Percentiles rank a stretch among this genome's conserved stretches.
phyloP scores from a whole-genome alignment of 2,888 invertebrate genomes.

The Phortica magna region DNA sequence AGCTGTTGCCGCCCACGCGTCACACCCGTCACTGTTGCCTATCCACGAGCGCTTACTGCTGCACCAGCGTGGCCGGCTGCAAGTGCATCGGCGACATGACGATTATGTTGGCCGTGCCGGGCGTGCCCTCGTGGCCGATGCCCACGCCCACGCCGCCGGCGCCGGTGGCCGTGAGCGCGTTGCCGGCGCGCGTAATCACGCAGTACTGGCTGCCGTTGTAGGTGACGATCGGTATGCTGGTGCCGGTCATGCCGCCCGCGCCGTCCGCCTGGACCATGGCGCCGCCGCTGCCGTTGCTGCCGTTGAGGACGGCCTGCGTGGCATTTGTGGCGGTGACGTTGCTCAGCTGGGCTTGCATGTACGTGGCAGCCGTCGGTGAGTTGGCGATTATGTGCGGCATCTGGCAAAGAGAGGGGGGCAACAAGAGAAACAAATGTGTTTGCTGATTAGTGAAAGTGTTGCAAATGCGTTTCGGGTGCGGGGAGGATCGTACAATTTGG shows the following conservation, averaged over 20 bases:
- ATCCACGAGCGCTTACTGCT: conserved; percentile 52
- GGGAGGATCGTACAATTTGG: conserved; percentile 42
- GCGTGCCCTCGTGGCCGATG: conserved; percentile 53
- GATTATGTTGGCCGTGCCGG: conserved; percentile 66
- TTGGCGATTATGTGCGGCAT: conserved; percentile 75
- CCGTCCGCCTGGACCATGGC: conserved; percentile 30
- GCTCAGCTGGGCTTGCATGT: conserved; percentile 72
- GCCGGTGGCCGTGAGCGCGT: neutral
- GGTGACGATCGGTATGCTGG: conserved; percentile 71
- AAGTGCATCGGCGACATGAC: conserved; percentile 73
- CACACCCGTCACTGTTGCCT: neutral
- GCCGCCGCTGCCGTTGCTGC: conserved; percentile 33
- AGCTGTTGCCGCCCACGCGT: neutral
- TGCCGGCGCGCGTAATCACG: conserved; percentile 68
- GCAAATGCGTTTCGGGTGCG: neutral
- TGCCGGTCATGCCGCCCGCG: conserved; percentile 42
- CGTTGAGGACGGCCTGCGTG: conserved; percentile 48
- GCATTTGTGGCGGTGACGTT: conserved; percentile 51
- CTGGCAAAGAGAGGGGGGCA: conserved; percentile 59
- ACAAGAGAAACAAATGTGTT: conserved; percentile 30
- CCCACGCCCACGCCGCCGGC: neutral
- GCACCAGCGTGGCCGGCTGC: conserved; percentile 44
- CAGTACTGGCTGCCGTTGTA: conserved; percentile 75
- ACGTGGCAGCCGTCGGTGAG: conserved; percentile 74
- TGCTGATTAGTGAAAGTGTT: conserved; percentile 44